These are phyloP conservation scores for Falco punctatus DNA, from an alignment of 2,113 vertebrate species.

Conservation along the genomic window DNA sequence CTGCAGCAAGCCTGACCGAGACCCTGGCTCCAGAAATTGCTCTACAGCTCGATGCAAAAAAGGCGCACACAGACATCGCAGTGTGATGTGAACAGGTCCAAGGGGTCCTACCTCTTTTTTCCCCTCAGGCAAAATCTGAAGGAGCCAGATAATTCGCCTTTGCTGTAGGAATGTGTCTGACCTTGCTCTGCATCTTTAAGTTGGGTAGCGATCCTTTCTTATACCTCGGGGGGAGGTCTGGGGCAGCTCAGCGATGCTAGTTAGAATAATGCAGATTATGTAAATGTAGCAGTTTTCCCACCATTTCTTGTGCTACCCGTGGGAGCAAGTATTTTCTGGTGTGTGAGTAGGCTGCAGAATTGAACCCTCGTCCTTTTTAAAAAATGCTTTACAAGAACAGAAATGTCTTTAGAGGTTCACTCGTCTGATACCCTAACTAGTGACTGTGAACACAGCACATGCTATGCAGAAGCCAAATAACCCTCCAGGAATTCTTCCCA, in stretches of 20 bases:
- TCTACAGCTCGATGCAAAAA: background rate
- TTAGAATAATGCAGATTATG: background rate
- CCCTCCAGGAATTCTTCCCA: constrained; percentile 40
- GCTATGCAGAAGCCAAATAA: background rate
- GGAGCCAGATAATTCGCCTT: background rate
- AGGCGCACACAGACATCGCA: background rate
- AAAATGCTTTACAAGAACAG: background rate
- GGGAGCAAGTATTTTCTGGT: background rate
- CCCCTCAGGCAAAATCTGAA: background rate
- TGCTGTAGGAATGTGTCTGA: background rate
- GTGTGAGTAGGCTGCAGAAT: background rate
- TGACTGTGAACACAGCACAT: background rate
- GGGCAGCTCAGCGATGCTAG: background rate
- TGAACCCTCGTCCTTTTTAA: background rate
- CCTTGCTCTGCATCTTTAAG: background rate
- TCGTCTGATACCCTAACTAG: background rate
- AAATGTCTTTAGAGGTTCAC: background rate
- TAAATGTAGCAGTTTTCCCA: background rate
- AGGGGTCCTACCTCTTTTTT: background rate
- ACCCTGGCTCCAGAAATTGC: background rate
- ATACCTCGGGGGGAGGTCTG: background rate
- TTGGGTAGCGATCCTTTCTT: no score
- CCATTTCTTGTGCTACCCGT: background rate
- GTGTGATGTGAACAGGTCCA: fast-evolving
- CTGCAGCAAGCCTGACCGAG: background rate